phyloP scores from a whole-genome alignment of 2,113 vertebrate species.

The Bambusicola thoracicus region DNA sequence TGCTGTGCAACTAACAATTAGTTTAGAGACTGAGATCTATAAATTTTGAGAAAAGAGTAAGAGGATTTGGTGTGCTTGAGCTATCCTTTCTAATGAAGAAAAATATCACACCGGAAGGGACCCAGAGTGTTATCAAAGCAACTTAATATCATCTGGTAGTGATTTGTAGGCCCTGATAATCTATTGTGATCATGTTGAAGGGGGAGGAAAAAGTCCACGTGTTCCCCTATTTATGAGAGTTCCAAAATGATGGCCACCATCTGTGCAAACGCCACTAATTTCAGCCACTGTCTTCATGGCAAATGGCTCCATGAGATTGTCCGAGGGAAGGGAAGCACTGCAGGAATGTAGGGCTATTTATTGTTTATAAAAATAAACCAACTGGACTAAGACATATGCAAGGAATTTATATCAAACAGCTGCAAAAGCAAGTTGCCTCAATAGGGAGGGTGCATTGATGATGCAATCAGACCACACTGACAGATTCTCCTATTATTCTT shows the following conservation, averaged over 20 bases:
- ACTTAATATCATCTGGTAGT: constrained; percentile 89
- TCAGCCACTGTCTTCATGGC: constrained; percentile 75
- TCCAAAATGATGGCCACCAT: constrained; percentile 84
- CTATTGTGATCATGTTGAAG: constrained; percentile 80
- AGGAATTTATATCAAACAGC: constrained; percentile 97
- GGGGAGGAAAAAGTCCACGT: constrained; percentile 53
- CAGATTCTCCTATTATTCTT: constrained; percentile 67
- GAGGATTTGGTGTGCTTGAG: constrained; percentile 79
- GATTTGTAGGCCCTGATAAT: constrained; percentile 85
- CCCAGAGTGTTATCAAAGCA: constrained; percentile 84
- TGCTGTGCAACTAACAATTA: constrained; percentile 83
- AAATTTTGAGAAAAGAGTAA: constrained; percentile 82
- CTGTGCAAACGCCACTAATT: constrained; percentile 85
- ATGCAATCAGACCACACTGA: constrained; percentile 83
- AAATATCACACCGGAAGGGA: constrained; percentile 84
- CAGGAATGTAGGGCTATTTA: constrained; percentile 91
- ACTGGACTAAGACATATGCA: constrained; percentile 90
- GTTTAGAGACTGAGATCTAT: constrained; percentile 85
- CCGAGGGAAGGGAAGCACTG: constrained; percentile 76
- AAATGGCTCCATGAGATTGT: constrained; percentile 79
- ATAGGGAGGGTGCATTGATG: constrained; percentile 66
- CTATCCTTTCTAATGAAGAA: constrained; percentile 81
- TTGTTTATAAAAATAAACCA: constrained; percentile 99
- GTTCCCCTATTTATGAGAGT: constrained; percentile 82
- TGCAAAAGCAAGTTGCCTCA: constrained; percentile 94